A percentile compares a stretch with the other conserved stretches of the same genome.
These are phyloP conservation scores for Buathra laborator DNA, from an alignment of 2,888 invertebrate species.

Conservation along the genomic window DNA sequence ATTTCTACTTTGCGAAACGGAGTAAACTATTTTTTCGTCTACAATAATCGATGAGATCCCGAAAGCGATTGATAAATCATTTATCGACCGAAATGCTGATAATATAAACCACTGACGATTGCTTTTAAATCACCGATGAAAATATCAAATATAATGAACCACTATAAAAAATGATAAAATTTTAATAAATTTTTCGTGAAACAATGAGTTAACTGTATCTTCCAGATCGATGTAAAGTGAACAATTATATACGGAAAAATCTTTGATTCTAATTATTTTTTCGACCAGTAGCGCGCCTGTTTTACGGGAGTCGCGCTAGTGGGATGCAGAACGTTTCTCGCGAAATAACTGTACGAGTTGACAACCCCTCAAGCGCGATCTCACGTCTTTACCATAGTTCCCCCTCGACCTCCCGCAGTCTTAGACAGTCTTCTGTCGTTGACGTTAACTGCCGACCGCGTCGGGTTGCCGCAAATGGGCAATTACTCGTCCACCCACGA, in stretches of 20 bases:
- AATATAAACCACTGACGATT: no score
- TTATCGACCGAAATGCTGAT: neutral
- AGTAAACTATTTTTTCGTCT: neutral
- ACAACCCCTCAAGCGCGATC: slow-evolving; percentile 41
- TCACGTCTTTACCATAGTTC: slow-evolving; percentile 36
- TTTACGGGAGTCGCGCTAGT: neutral
- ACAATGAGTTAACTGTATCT: neutral
- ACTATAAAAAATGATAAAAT: no score
- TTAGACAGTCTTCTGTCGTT: slow-evolving; percentile 63
- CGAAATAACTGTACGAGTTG: slow-evolving; percentile 47
- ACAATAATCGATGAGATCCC: no score
- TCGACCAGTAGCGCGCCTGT: neutral
- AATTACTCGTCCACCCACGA: slow-evolving; percentile 63
- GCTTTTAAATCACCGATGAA: no score
- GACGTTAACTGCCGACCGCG: slow-evolving; percentile 67
- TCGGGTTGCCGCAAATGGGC: slow-evolving; percentile 61
- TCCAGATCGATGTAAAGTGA: neutral
- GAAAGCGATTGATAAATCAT: neutral
- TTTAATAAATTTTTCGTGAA: no score
- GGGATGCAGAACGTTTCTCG: slow-evolving; percentile 23
- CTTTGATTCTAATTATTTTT: neutral
- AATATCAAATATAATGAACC: no score
- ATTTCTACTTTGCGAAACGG: neutral
- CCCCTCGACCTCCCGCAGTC: slow-evolving; percentile 30
- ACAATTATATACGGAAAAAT: neutral